Conservation (phyloP, 2,797 vertebrate genomes). For the Ctenopoma multispine region DNA sequence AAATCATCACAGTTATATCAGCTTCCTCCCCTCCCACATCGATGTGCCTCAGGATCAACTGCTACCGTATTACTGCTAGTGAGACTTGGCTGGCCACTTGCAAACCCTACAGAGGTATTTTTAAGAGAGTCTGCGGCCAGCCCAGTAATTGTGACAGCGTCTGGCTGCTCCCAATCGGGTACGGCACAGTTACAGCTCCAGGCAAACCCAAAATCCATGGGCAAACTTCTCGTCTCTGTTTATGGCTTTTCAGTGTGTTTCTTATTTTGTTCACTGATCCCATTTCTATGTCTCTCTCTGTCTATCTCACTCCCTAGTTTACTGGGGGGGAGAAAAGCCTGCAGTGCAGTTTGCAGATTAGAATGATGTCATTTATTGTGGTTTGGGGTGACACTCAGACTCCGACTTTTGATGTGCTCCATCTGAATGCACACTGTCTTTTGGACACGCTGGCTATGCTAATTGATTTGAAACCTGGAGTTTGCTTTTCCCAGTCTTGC, state of each 20-base stretch:
- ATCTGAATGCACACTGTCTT: conserved; percentile 30
- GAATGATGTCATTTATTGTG: conserved; percentile 63
- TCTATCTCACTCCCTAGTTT: conserved; percentile 26
- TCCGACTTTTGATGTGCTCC: conserved; percentile 23
- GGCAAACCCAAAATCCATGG: conserved; percentile 62
- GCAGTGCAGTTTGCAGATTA: conserved; percentile 53
- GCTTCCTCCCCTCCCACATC: conserved; percentile 51
- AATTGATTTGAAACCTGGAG: conserved; percentile 60
- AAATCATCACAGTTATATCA: conserved; percentile 51
- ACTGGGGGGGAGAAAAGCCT: conserved; percentile 22
- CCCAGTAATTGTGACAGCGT: conserved; percentile 81
- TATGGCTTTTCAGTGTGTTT: conserved; percentile 59
- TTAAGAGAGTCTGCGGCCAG: conserved; percentile 85
- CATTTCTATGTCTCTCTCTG: conserved; percentile 32
- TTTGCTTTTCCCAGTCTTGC: conserved; percentile 41
- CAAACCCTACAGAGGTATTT: conserved; percentile 80
- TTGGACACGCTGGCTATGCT: conserved; percentile 27
- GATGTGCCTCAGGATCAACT: conserved; percentile 57
- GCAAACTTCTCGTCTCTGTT: conserved; percentile 64
- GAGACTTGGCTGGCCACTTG: conserved; percentile 77
- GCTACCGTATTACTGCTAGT: conserved; percentile 70
- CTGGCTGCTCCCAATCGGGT: conserved; percentile 76
- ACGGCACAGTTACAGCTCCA: conserved; percentile 65
- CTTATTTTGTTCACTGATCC: conserved; percentile 48
- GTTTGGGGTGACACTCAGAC: conserved; percentile 53